Percentiles rank a stretch among this genome's conserved stretches.
These are phyloP conservation scores for Drosophila takahashii DNA, from an alignment of 1,140 invertebrate genomes.

Conservation along the genomic window DNA sequence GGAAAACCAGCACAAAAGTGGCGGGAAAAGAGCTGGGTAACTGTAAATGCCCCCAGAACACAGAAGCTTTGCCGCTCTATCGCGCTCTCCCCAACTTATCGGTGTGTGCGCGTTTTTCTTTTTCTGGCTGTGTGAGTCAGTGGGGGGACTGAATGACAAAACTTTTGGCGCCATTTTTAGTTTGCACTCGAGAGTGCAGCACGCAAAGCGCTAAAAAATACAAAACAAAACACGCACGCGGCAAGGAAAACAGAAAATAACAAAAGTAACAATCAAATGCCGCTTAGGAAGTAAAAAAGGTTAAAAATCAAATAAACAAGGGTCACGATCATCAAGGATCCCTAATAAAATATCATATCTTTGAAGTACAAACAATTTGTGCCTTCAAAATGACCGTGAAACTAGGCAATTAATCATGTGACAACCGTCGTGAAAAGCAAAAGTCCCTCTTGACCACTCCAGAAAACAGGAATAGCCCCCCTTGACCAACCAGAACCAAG, in stretches of 20 bases:
- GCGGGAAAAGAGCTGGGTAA: slow-evolving; percentile 66
- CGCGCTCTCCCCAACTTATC: slow-evolving; percentile 13
- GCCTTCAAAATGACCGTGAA: neutral
- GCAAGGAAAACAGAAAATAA: slow-evolving; percentile 29
- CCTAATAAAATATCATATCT: neutral
- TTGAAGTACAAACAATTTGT: too few species aligned
- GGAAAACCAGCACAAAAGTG: slow-evolving; percentile 49
- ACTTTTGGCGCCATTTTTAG: slow-evolving; percentile 81
- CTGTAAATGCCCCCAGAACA: slow-evolving; percentile 49
- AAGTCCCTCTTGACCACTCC: slow-evolving; percentile 22
- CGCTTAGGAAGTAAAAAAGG: slow-evolving; percentile 1
- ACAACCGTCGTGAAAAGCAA: neutral
- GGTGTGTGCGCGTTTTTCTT: slow-evolving; percentile 3
- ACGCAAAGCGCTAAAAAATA: slow-evolving; percentile 65
- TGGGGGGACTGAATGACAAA: slow-evolving; percentile 44
- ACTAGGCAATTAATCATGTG: neutral
- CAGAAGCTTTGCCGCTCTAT: slow-evolving; percentile 39
- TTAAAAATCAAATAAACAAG: neutral
- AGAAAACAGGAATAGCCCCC: neutral
- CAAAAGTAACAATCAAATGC: slow-evolving; percentile 24
- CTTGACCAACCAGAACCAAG: neutral
- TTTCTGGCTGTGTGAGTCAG: slow-evolving; percentile 35
- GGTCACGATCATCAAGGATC: slow-evolving; percentile 7
- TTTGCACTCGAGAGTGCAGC: slow-evolving; percentile 71
- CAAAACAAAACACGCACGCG: slow-evolving; percentile 57